These are phyloP conservation scores for Antennarius striatus DNA, from an alignment of 2,113 vertebrate species.

Conservation along the genomic window DNA sequence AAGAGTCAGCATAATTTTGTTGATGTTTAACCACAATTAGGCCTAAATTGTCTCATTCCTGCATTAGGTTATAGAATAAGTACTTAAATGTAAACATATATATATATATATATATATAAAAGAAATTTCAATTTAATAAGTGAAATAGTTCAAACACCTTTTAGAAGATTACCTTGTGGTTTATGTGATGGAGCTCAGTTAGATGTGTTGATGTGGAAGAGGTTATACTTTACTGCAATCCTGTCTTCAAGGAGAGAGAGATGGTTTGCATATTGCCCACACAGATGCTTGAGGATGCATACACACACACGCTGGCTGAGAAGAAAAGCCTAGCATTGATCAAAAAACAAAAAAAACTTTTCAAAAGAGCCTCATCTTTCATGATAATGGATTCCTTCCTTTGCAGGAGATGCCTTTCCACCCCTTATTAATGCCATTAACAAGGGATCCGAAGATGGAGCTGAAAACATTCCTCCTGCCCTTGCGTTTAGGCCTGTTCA, in stretches of 20 bases:
- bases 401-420: slow-evolving; percentile 75
- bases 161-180: slow-evolving; percentile 61
- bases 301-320: slow-evolving; percentile 61
- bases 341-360: slow-evolving; percentile 48
- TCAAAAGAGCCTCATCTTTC: slow-evolving; percentile 63
- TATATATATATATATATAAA: too few species aligned
- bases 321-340: slow-evolving; percentile 58
- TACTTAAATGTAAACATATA: slow-evolving; percentile 17
- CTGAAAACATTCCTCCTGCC: slow-evolving; percentile 76
- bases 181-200: slow-evolving; percentile 43
- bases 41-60: slow-evolving; percentile 25
- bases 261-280: slow-evolving; percentile 75
- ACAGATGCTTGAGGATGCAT: slow-evolving; percentile 77
- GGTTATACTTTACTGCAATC: slow-evolving; percentile 74
- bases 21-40: slow-evolving; percentile 21
- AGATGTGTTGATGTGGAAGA: slow-evolving; percentile 73
- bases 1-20: slow-evolving; percentile 12
- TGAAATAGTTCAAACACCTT: slow-evolving; percentile 71
- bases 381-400: slow-evolving; percentile 76
- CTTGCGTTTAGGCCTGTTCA: slow-evolving; percentile 81
- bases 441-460: slow-evolving; percentile 82
- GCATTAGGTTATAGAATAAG: neutral
- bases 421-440: slow-evolving; percentile 73
- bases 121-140: slow-evolving; percentile 11
- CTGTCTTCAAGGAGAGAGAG: slow-evolving; percentile 77